Conservation (phyloP, 2,797 vertebrate species). For the Poeciliopsis gracilis region DNA sequence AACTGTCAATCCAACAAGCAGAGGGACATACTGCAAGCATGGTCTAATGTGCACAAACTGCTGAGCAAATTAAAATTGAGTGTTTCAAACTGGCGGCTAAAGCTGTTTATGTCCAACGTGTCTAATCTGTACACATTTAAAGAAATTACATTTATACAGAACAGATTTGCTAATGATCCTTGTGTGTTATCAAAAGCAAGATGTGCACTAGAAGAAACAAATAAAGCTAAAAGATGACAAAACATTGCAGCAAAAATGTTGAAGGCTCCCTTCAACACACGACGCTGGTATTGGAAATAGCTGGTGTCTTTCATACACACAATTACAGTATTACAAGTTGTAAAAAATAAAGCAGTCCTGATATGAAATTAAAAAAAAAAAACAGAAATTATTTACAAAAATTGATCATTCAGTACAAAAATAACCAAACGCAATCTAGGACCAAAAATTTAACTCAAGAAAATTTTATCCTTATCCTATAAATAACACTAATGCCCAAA, state of each 20-base stretch:
- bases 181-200: conserved; percentile 58
- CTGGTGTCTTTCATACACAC: conserved; percentile 70
- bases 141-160: conserved; percentile 51
- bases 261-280: conserved; percentile 48
- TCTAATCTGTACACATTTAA: conserved; percentile 50
- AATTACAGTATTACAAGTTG: conserved; percentile 57
- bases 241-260: conserved; percentile 51
- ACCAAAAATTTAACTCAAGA: conserved; percentile 59
- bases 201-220: conserved; percentile 41
- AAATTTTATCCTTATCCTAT: conserved; percentile 74
- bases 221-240: conserved; percentile 30
- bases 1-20: conserved; percentile 49
- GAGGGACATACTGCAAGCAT: conserved; percentile 68
- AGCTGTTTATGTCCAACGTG: conserved; percentile 38
- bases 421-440: conserved; percentile 32
- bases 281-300: conserved; percentile 61
- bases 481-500: conserved; percentile 85
- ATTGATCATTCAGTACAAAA: conserved; percentile 67
- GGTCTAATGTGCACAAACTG: conserved; percentile 48
- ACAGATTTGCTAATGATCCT: conserved; percentile 54
- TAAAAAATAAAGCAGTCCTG: conserved; percentile 56
- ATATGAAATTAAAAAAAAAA: conserved; percentile 63
- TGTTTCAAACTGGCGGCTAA: conserved; percentile 54
- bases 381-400: conserved; percentile 78
- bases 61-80: conserved; percentile 47